Conservation (phyloP, 2,888 invertebrate species). For the Hoplodrina blanda region DNA sequence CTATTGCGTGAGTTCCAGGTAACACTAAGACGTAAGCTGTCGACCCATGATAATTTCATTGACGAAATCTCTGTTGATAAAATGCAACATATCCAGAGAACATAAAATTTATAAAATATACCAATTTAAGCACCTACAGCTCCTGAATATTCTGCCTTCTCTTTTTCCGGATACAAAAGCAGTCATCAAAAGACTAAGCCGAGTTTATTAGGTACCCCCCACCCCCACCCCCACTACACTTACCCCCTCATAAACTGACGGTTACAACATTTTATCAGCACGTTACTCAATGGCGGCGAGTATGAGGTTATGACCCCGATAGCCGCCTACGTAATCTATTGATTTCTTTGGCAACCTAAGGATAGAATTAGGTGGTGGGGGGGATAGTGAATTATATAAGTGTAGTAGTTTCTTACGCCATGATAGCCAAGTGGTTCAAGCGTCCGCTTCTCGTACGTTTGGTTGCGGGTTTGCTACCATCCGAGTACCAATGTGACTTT, state of each 20-base stretch:
- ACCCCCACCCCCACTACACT: background rate
- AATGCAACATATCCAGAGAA: too few relatives aligned
- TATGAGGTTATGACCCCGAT: conserved; percentile 35
- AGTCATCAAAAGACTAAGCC: background rate
- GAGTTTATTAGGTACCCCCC: background rate
- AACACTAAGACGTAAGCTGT: too few relatives aligned
- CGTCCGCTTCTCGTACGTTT: too few relatives aligned
- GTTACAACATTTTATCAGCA: conserved; percentile 17
- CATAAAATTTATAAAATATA: too few relatives aligned
- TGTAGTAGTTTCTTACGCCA: background rate
- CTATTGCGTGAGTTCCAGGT: too few relatives aligned
- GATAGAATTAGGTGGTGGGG: conserved; percentile 26
- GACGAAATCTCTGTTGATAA: too few relatives aligned
- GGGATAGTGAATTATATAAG: conserved; percentile 8
- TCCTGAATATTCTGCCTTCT: too few relatives aligned
- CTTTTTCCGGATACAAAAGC: background rate
- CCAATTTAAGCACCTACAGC: too few relatives aligned
- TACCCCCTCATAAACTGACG: conserved; percentile 4
- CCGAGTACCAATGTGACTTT: too few relatives aligned
- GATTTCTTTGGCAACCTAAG: conserved; percentile 44
- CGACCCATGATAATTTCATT: too few relatives aligned
- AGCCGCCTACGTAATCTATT: conserved; percentile 43
- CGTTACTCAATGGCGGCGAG: conserved; percentile 24
- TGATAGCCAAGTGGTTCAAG: too few relatives aligned
- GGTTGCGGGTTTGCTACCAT: too few relatives aligned